Evolutionary conservation across 2,888 invertebrate species (phyloP), one percentile per base, ranked within the genome.

Genomic region (Aphidoletes aphidimyza): DNA sequence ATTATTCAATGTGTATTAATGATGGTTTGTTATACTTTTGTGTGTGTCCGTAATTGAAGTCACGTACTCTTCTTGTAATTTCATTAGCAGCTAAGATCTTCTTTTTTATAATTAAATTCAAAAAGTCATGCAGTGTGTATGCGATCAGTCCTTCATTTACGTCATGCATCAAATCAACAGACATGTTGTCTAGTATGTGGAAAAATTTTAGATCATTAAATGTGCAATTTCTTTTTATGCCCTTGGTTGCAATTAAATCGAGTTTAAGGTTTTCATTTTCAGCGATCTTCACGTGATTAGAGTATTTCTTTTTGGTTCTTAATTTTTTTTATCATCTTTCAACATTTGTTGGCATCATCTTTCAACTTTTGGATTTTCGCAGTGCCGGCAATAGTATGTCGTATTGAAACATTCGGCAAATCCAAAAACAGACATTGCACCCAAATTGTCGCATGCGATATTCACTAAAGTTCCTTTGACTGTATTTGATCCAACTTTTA

Each of bases 361-460:
- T n/a, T n/a, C n/a, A n/a, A n/a, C n/a, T n/a, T n/a, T n/a, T n/a
- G n/a, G n/a, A n/a, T n/a, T n/a, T n/a, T n/a, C n/a, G n/a, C n/a
- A n/a, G n/a, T n/a, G n/a, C n/a, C 85, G 39, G 36, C 86, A 86
- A 47, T 84, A 86, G 78, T 83, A 85, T 45, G 22, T 85, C 22
- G 84, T 78, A n/a, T 30, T 83, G 34, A 86, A 86, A 26, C 84
- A n/a, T 5, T 59, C 84, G 22, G 84, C 42, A 59, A 85, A 85
- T 11, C 85, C 85, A 36, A 84, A 83, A 14, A 86, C 54, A 37
- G 78, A 30, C 34, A 85, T 85, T 8, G 78, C 85, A 37, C 85
- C 85, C 36, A 86, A 84, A 85, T 86, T 85, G 49, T 86, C 85
- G 84, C 84, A 84, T 17, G 85, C 83, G 36, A 86, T 49, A 42